Conservation (phyloP, 2,888 invertebrate genomes). For the Galeopsomyia nigrocyanea region DNA sequence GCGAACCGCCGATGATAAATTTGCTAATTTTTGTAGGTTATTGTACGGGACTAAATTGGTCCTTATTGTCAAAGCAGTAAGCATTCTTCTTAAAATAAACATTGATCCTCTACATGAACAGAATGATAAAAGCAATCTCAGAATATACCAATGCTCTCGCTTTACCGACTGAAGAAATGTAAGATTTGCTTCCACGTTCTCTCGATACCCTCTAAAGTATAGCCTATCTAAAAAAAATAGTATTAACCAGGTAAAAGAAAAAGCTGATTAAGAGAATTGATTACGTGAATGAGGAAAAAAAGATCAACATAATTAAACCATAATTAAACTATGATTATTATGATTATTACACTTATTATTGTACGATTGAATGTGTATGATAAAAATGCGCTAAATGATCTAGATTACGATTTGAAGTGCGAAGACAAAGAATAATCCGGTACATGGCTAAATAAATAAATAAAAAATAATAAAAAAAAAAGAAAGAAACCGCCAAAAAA, state of each 20-base stretch:
- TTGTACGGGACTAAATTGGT: conserved; percentile 43
- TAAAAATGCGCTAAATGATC: conserved; percentile 61
- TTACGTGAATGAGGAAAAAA: conserved; percentile 58
- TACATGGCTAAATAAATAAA: conserved; percentile 58
- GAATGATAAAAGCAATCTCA: conserved; percentile 41
- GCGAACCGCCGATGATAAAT: conserved; percentile 42
- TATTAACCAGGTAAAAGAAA: conserved; percentile 58
- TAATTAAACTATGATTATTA: conserved; percentile 51
- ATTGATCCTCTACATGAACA: conserved; percentile 44
- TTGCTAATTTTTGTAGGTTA: conserved; percentile 46
- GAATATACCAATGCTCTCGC: conserved; percentile 47
- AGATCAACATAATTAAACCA: conserved; percentile 40
- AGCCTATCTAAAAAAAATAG: conserved; percentile 67
- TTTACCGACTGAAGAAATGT: conserved; percentile 51
- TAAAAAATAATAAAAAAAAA: conserved; percentile 10
- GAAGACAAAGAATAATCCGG: conserved; percentile 60
- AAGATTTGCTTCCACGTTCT: conserved; percentile 67
- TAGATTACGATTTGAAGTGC: conserved; percentile 57
- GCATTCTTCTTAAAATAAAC: conserved; percentile 42
- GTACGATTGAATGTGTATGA: conserved; percentile 51
- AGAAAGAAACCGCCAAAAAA: no score
- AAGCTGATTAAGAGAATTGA: conserved; percentile 52
- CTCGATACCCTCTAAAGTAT: conserved; percentile 65
- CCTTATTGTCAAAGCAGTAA: conserved; percentile 41
- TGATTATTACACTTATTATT: conserved; percentile 51